Conservation (phyloP, 2,113 vertebrate species). For the Rhinoderma darwinii region DNA sequence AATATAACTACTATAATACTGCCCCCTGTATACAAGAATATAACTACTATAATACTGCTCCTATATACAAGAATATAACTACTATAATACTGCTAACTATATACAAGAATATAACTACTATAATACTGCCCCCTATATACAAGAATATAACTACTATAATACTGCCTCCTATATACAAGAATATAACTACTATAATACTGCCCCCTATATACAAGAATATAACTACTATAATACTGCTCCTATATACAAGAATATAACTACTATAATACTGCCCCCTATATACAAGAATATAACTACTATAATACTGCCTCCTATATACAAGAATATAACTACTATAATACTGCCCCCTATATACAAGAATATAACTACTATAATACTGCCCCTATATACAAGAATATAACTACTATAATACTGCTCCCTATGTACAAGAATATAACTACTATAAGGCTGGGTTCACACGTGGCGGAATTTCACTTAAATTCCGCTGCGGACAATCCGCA, state of each 20-base stretch:
- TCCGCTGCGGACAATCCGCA: too few species aligned
- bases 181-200: conserved; percentile 13
- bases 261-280: neutral
- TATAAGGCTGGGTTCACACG: neutral
- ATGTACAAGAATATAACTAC: neutral
- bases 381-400: neutral
- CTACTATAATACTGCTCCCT: conserved; percentile 1
- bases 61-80: neutral
- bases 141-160: too few species aligned
- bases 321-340: conserved; percentile 6
- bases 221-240: conserved; percentile 1
- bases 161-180: neutral
- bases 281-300: too few species aligned
- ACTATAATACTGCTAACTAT: neutral
- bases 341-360: neutral
- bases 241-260: neutral
- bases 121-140: too few species aligned
- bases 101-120: too few species aligned
- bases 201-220: neutral
- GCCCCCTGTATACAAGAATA: neutral
- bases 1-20: conserved; percentile 13
- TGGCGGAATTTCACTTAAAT: too few species aligned
- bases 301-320: neutral
- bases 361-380: conserved; percentile 5
- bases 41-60: conserved; percentile 1